phyloP scores from a whole-genome alignment of 2,888 invertebrate genomes.

The Drosophila testacea region DNA sequence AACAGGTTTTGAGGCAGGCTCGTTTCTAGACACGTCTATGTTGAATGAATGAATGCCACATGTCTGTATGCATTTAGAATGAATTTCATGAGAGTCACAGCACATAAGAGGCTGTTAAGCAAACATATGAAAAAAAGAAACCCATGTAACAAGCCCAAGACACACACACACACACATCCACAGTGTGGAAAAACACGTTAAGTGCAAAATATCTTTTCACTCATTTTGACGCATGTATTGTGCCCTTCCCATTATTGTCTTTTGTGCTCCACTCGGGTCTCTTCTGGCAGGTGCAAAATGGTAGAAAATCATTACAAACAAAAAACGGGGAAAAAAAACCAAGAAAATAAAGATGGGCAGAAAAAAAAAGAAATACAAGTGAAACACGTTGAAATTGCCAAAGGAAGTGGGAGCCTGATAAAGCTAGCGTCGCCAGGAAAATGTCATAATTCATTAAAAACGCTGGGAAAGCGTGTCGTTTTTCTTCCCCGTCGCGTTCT shows the following conservation, averaged over 20 bases:
- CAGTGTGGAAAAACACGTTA: conserved; percentile 69
- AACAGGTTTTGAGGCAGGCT: conserved; percentile 33
- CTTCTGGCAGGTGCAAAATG: conserved; percentile 66
- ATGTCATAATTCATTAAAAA: conserved; percentile 81
- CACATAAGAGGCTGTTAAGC: conserved; percentile 66
- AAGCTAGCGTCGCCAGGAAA: conserved; percentile 53
- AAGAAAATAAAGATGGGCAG: conserved; percentile 16
- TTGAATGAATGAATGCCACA: conserved; percentile 61
- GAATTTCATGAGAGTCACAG: conserved; percentile 59
- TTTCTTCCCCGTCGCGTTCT: conserved; percentile 41
- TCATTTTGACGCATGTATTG: conserved; percentile 72
- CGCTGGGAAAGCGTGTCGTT: conserved; percentile 61
- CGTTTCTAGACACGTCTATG: conserved; percentile 49
- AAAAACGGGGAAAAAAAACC: not conserved
- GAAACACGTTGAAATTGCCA: conserved; percentile 38
- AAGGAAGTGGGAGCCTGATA: conserved; percentile 51
- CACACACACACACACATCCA: conserved; percentile 34
- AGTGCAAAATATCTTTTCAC: conserved; percentile 80
- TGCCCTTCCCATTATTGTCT: conserved; percentile 44
- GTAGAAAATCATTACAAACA: conserved; percentile 50
- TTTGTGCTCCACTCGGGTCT: conserved; percentile 35
- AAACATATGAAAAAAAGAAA: conserved; percentile 55
- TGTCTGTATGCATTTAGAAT: conserved; percentile 57
- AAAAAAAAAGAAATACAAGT: conserved; percentile 22
- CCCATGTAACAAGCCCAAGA: conserved; percentile 55